Conservation (phyloP, 2,113 vertebrate genomes). For the Anolis carolinensis region DNA sequence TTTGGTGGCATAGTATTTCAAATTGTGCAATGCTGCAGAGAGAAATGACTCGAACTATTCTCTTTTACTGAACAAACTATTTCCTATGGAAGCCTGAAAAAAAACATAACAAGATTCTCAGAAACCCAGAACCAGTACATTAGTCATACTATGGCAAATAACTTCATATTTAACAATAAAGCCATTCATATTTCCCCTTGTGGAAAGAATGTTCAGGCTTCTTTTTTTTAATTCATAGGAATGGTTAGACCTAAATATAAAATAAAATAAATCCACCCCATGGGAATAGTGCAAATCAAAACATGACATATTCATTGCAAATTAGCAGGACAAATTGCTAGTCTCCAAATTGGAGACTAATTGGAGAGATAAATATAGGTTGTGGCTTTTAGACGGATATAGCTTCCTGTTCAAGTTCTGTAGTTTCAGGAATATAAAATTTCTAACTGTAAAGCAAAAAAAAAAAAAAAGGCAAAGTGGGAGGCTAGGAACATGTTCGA, state of each 20-base stretch:
- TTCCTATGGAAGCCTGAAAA: not conserved
- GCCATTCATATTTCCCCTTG: slow-evolving; percentile 37
- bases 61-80: not conserved
- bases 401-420: slow-evolving; percentile 29
- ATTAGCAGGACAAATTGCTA: slow-evolving; percentile 50
- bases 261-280: slow-evolving; percentile 43
- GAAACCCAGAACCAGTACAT: slow-evolving; percentile 18
- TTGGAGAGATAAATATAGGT: slow-evolving; percentile 57
- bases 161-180: slow-evolving; percentile 39
- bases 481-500: not conserved
- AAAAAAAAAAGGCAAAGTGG: not conserved
- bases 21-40: slow-evolving; percentile 34
- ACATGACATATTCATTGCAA: slow-evolving; percentile 44
- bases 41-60: slow-evolving; percentile 33
- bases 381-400: slow-evolving; percentile 27
- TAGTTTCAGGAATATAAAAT: slow-evolving; percentile 19
- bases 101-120: not conserved
- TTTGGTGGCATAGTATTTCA: not conserved
- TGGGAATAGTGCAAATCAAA: slow-evolving; percentile 42
- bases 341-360: slow-evolving; percentile 64
- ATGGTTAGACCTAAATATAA: slow-evolving; percentile 40
- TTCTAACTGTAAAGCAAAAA: slow-evolving; percentile 20
- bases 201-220: slow-evolving; percentile 26
- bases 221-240: slow-evolving; percentile 23
- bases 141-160: slow-evolving; percentile 38